These are phyloP conservation scores for Dromococcyx pavoninus DNA, from an alignment of 2,797 vertebrate species.

Conservation along the genomic window DNA sequence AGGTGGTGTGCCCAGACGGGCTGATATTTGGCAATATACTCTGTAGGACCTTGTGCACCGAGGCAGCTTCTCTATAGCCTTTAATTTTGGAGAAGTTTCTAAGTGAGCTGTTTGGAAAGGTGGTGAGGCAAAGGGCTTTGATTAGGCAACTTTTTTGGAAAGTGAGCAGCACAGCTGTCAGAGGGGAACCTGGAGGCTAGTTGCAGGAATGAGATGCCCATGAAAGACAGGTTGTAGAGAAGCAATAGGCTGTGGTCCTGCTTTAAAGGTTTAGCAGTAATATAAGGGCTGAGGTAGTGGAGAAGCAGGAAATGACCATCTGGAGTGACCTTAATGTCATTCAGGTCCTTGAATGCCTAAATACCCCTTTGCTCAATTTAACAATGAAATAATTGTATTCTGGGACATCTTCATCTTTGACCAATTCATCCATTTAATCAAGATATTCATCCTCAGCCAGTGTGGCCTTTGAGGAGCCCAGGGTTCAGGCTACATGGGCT, in stretches of 20 bases:
- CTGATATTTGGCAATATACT: neutral
- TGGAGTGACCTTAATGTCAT: neutral
- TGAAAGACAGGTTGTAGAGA: neutral
- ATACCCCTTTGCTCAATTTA: neutral
- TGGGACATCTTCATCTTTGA: neutral
- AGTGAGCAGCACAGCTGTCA: accelerated
- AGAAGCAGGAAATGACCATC: neutral
- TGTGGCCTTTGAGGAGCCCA: accelerated
- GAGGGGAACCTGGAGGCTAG: neutral
- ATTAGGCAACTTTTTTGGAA: neutral
- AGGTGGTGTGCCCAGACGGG: neutral
- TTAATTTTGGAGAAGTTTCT: neutral
- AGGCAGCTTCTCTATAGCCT: neutral
- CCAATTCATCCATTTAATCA: neutral
- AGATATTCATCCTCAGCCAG: neutral
- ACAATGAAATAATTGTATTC: neutral
- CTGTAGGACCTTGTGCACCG: neutral
- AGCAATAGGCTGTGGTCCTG: neutral
- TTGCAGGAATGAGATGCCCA: neutral
- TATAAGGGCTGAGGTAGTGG: neutral
- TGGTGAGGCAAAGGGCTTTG: neutral
- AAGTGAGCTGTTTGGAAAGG: neutral
- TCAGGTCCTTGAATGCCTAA: neutral
- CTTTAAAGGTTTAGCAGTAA: neutral
- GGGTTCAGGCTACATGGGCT: neutral